Evolutionary conservation across 1,140 invertebrate genomes (phyloP).

Genomic region (Aphelinus certus): DNA sequence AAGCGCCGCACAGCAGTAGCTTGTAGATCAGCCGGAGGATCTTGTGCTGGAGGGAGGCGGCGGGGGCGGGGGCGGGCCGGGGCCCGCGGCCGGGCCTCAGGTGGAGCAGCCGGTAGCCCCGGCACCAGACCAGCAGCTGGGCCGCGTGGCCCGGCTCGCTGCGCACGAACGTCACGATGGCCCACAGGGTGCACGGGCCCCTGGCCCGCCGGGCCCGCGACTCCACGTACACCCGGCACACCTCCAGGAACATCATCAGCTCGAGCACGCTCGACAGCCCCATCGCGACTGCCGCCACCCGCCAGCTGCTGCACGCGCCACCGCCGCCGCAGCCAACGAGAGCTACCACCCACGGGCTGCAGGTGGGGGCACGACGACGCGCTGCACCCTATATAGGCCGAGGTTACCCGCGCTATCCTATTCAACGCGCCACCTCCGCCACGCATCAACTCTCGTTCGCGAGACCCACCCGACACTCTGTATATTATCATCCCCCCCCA

Average conservation of each 20-base stretch:
- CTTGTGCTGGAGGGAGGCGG: constrained; percentile 48
- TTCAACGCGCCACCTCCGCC: background rate
- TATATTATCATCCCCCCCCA: too few relatives aligned
- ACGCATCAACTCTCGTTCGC: background rate
- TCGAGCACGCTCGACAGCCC: constrained; percentile 51
- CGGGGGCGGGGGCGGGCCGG: constrained; percentile 12
- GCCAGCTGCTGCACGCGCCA: background rate
- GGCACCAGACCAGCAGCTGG: constrained; percentile 53
- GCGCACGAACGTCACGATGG: constrained; percentile 58
- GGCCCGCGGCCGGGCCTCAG: constrained; percentile 46
- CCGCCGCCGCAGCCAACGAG: constrained; percentile 1
- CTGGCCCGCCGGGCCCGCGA: constrained; percentile 45
- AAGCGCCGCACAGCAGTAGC: constrained; percentile 56
- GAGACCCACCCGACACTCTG: too few relatives aligned
- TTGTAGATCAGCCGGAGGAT: constrained; percentile 51
- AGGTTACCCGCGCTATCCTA: too few relatives aligned
- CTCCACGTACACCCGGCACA: constrained; percentile 59
- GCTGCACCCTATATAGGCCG: too few relatives aligned
- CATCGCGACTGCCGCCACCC: constrained; percentile 50
- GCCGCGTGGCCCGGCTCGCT: constrained; percentile 50
- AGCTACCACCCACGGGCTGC: background rate
- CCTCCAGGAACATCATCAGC: constrained; percentile 57
- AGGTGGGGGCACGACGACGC: background rate
- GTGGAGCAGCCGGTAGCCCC: constrained; percentile 49
- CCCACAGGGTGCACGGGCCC: constrained; percentile 57